Evolutionary conservation across 2,888 invertebrate species (phyloP).

Genomic region (Microplitis manilae): DNA sequence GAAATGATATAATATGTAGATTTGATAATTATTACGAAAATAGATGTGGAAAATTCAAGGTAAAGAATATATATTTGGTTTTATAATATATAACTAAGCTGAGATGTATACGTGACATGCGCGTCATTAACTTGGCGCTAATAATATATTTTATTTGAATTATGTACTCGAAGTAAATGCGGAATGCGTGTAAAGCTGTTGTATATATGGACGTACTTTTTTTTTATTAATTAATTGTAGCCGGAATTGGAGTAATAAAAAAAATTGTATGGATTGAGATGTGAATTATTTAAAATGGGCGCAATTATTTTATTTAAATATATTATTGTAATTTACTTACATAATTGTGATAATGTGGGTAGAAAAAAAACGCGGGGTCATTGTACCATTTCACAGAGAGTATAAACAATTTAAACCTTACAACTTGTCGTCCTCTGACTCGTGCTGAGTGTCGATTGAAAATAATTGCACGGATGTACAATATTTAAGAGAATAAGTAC

Average conservation of each 20-base stretch:
- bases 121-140: not conserved
- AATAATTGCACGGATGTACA: constrained; percentile 32
- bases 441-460: constrained; percentile 25
- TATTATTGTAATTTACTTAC: not conserved
- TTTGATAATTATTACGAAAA: not conserved
- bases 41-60: not conserved
- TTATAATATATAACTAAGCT: not conserved
- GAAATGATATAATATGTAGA: not conserved
- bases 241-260: too few relatives aligned
- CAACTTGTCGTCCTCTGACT: constrained; percentile 7
- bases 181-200: not conserved
- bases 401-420: not conserved
- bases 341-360: not conserved
- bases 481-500: constrained; percentile 12
- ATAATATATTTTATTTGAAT: not conserved
- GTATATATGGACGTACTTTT: too few relatives aligned
- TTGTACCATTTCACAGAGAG: not conserved
- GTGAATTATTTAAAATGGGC: not conserved
- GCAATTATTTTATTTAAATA: not conserved
- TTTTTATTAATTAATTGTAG: too few relatives aligned
- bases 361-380: not conserved
- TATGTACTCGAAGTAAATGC: not conserved
- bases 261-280: too few relatives aligned
- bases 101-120: not conserved
- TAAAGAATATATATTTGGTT: not conserved